Percentiles rank a stretch among this genome's conserved stretches.
phyloP scores from a whole-genome alignment of 1,140 invertebrate genomes.

The Choristoneura fumiferana region DNA sequence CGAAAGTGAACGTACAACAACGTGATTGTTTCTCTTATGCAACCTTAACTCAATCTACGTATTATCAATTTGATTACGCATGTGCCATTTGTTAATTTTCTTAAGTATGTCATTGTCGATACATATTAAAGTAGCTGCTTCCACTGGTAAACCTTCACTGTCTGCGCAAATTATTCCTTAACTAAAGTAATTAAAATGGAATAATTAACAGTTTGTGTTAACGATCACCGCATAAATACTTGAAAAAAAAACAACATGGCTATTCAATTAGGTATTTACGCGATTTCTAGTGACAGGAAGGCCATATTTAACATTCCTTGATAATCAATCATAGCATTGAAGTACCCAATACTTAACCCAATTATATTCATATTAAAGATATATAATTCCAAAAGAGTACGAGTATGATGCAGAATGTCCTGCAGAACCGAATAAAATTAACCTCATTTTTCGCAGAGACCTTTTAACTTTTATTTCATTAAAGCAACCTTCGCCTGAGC shows the following conservation, averaged over 20 bases:
- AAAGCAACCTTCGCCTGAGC: not conserved
- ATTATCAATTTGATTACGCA: not conserved
- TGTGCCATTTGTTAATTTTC: not conserved
- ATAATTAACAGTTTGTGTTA: too few relatives aligned
- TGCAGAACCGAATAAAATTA: not conserved
- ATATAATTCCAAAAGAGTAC: not conserved
- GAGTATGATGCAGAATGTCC: not conserved
- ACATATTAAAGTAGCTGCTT: not conserved
- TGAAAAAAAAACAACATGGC: too few relatives aligned
- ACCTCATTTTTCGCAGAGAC: not conserved
- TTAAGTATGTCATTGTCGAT: slow-evolving; percentile 9
- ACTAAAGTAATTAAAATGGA: not conserved
- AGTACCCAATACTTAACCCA: not conserved
- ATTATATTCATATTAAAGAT: not conserved
- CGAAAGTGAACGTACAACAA: too few relatives aligned
- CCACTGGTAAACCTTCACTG: slow-evolving; percentile 3
- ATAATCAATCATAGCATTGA: not conserved
- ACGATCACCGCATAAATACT: too few relatives aligned
- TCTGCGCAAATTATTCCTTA: too few relatives aligned
- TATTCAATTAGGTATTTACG: too few relatives aligned
- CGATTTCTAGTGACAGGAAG: not conserved
- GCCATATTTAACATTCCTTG: not conserved
- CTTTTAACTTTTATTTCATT: not conserved
- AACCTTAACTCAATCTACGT: too few relatives aligned
- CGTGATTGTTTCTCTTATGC: too few relatives aligned